Base-by-base conservation (phyloP, 2,113 vertebrate genomes). In the Saguinus imperator region DNA sequence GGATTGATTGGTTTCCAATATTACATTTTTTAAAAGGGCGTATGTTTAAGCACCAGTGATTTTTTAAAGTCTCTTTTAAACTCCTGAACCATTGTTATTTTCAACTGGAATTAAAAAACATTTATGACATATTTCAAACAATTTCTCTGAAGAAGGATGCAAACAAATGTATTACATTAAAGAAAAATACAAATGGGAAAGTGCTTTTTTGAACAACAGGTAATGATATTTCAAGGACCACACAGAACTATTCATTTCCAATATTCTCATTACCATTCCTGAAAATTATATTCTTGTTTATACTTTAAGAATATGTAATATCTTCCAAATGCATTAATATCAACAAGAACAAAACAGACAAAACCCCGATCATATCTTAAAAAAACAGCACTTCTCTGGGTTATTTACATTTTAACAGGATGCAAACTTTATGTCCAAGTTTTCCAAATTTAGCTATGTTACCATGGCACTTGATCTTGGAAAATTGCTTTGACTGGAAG, bases 221-320 rank as follows among this genome's bases (percentile, higher is more conserved):
- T 97, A 98, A 98, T 98, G 98, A 80, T 98, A 97, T 98, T 98
- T 98, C 97, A 99, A 98, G 98, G 98, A 97, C 92, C 50, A 97
- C 81, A 94, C 92, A 95, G 88, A 95, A 55, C 94, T 91, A 89
- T 97, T 97, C 90, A 97, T 87, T 98, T 98, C 96, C 25, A 68
- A 91, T 94, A 84, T 94, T 97, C 98, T 98, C 96, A 98, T 98
- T 98, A 97, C 93, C 96, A 98, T 98, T 98, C 94, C 87, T 45
- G 52, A 52, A 52, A 52, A 17, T 84, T 32, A 48, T 58, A 48
- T 91, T 52, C 45, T 92, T 95, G 6, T 84, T 61, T 93, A 73
- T 0, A 20, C 55, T 84, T 96, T 52, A 48, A 68, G 21, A 79
- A 16, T 79, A 21, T 40, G 16, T 80, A 17, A 37, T 80, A 61